Percentiles rank a stretch among this genome's conserved stretches.
Evolutionary conservation across 2,888 invertebrate species (phyloP).

Genomic region (Phania funesta): DNA sequence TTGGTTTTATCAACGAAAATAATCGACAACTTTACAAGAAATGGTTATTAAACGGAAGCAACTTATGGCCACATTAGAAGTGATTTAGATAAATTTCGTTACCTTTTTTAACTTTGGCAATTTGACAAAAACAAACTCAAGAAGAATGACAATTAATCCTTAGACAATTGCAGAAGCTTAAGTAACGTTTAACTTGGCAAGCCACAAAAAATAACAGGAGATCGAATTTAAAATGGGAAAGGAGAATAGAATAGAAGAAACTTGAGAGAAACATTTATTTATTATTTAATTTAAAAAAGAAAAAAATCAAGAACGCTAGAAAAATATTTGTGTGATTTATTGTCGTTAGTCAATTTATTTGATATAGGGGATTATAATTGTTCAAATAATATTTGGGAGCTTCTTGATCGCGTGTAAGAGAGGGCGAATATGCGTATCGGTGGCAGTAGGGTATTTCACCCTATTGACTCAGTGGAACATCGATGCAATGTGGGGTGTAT

Average conservation of each 20-base stretch:
- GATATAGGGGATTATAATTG: too few relatives aligned
- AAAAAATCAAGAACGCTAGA: neutral
- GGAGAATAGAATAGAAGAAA: neutral
- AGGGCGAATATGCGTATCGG: too few relatives aligned
- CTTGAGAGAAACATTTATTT: neutral
- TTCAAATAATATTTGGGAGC: too few relatives aligned
- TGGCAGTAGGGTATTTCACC: too few relatives aligned
- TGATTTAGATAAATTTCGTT: slow-evolving; percentile 47
- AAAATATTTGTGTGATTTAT: too few relatives aligned
- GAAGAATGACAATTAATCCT: neutral
- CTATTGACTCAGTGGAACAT: too few relatives aligned
- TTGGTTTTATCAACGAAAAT: neutral
- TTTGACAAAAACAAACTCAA: slow-evolving; percentile 51
- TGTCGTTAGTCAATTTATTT: too few relatives aligned
- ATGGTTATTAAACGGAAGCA: slow-evolving; percentile 36
- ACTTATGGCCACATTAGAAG: slow-evolving; percentile 53
- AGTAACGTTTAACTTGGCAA: slow-evolving; percentile 10
- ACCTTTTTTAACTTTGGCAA: slow-evolving; percentile 47
- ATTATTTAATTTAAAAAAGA: slow-evolving; percentile 4
- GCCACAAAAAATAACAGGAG: neutral
- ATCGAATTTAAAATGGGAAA: neutral
- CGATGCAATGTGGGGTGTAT: too few relatives aligned
- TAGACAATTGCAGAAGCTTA: slow-evolving; percentile 20
- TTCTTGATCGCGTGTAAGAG: too few relatives aligned
- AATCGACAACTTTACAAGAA: neutral